phyloP scores from a whole-genome alignment of 2,888 invertebrate species.

The Agrochola lota region DNA sequence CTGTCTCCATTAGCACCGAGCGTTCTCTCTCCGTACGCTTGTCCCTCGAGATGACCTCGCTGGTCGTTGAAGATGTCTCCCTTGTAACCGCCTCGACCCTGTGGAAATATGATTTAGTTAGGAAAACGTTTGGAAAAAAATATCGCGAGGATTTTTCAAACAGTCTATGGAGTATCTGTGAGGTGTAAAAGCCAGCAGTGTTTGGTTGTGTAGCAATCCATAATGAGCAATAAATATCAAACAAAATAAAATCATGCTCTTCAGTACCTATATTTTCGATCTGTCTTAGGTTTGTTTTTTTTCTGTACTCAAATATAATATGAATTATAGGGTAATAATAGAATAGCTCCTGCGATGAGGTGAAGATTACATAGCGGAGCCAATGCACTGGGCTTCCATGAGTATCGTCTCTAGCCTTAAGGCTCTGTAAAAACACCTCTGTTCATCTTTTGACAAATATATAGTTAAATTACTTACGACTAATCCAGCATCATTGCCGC shows the following conservation, averaged over 20 bases:
- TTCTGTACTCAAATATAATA: too few species aligned
- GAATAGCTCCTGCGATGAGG: not conserved
- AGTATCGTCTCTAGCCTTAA: too few species aligned
- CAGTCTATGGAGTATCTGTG: not conserved
- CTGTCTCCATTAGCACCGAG: conserved; percentile 77
- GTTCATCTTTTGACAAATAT: not conserved
- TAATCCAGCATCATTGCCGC: conserved; percentile 74
- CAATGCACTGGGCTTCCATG: too few species aligned
- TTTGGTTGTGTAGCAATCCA: not conserved
- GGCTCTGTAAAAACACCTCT: too few species aligned
- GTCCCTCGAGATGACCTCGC: conserved; percentile 76
- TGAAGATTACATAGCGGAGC: not conserved
- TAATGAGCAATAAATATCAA: not conserved
- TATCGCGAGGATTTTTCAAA: too few species aligned
- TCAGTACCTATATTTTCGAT: not conserved
- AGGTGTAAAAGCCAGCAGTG: too few species aligned
- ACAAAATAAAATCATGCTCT: not conserved
- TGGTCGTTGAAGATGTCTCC: conserved; percentile 80
- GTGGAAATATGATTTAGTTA: not conserved
- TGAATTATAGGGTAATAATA: too few species aligned
- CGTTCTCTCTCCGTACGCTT: conserved; percentile 77
- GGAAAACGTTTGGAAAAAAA: not conserved
- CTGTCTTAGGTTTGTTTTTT: not conserved
- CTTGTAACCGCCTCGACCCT: conserved; percentile 82
- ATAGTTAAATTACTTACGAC: conserved; percentile 71